These are phyloP conservation scores for Rhizoglyphus robini DNA, from an alignment of 1,140 invertebrate species.

Conservation along the genomic window DNA sequence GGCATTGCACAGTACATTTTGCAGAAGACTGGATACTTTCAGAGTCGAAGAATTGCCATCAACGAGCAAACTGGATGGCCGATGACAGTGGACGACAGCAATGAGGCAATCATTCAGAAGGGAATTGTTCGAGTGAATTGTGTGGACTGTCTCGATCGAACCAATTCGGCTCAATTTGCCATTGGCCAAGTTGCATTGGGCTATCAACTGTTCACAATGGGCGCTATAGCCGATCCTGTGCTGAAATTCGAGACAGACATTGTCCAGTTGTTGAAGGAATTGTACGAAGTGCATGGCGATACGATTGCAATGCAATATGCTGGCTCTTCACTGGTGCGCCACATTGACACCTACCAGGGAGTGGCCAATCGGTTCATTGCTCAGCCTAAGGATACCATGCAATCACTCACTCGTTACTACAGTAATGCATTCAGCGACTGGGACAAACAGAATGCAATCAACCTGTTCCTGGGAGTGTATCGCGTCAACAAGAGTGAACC, in stretches of 20 bases:
- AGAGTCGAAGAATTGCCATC: slow-evolving; percentile 26
- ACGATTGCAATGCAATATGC: slow-evolving; percentile 95
- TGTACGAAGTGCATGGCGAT: slow-evolving; percentile 98
- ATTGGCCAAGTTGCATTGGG: slow-evolving; percentile 88
- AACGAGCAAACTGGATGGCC: slow-evolving; percentile 5
- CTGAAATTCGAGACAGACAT: slow-evolving; percentile 91
- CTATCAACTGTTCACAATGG: slow-evolving; percentile 69
- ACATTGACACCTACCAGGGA: slow-evolving; percentile 77
- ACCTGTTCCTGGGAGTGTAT: slow-evolving; percentile 89
- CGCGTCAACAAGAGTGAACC: slow-evolving; percentile 49
- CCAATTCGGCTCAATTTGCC: slow-evolving; percentile 97
- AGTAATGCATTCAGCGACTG: slow-evolving; percentile 97
- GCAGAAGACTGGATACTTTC: slow-evolving; percentile 74
- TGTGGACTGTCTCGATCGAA: slow-evolving; percentile 96
- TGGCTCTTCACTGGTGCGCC: slow-evolving; percentile 91
- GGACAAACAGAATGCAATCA: slow-evolving; percentile 97
- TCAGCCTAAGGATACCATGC: slow-evolving; percentile 98
- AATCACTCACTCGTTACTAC: slow-evolving; percentile 92
- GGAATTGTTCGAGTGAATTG: slow-evolving; percentile 95
- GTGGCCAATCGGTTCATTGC: slow-evolving; percentile 92
- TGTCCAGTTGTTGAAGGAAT: slow-evolving; percentile 39
- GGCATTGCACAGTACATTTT: slow-evolving; percentile 72
- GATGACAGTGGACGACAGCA: neutral
- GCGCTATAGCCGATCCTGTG: slow-evolving; percentile 64
- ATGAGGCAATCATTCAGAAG: slow-evolving; percentile 48